Evolutionary conservation across 1,140 invertebrate species (phyloP).

Genomic region (Drosophila navojoa): DNA sequence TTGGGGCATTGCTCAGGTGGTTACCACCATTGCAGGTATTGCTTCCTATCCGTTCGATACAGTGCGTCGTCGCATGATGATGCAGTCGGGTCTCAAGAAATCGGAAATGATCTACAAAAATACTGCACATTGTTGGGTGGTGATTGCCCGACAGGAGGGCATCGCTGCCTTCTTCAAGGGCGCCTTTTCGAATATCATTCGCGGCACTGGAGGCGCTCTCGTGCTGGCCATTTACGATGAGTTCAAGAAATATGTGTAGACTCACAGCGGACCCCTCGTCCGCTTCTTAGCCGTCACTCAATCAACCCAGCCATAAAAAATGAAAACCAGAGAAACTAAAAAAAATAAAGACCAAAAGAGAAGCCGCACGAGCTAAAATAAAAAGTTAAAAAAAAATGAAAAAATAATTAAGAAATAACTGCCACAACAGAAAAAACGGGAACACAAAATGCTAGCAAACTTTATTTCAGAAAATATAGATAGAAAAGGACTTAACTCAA

Average conservation of each 20-base stretch:
- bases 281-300: not conserved
- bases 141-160: conserved; percentile 90
- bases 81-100: conserved; percentile 91
- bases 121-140: conserved; percentile 90
- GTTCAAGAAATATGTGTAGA: conserved; percentile 86
- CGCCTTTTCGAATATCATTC: conserved; percentile 90
- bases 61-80: conserved; percentile 96
- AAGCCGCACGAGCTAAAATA: too few relatives aligned
- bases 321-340: not conserved
- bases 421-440: too few relatives aligned
- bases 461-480: too few relatives aligned
- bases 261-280: not conserved
- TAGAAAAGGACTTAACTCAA: too few relatives aligned
- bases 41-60: conserved; percentile 97
- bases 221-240: conserved; percentile 92
- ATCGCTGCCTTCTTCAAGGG: conserved; percentile 91
- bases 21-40: conserved; percentile 93
- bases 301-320: not conserved
- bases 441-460: too few relatives aligned
- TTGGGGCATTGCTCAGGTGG: conserved; percentile 85
- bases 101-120: conserved; percentile 91
- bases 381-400: too few relatives aligned
- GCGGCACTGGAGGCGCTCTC: conserved; percentile 92
- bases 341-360: too few relatives aligned
- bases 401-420: too few relatives aligned